Base-by-base conservation (phyloP, 2,113 vertebrate species). In the Hippocampus abdominalis region DNA sequence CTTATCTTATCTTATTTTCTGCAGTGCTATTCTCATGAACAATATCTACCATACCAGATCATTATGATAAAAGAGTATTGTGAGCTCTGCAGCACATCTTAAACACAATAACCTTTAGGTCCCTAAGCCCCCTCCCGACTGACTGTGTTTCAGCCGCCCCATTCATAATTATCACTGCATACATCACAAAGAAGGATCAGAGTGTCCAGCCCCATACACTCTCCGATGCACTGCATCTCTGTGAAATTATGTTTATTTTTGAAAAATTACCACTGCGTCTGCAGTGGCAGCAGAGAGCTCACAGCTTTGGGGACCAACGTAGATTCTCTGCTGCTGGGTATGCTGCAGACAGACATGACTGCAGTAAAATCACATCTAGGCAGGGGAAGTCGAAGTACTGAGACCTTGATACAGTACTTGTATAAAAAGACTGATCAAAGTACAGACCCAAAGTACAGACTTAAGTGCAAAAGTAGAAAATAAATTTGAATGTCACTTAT, bases 221-320 rank as follows among this genome's bases (percentile, higher is more conserved):
- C 23, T 18, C 20, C 18, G 2, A 64, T 25, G 39, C 39, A 4
- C 32, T 23, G 12, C 11, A 16, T 64, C 40, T 46, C 46, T 3
- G 11, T 44, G 63, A 46, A 44, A 64, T 64, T 42, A 9, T 23
- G 23, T 10, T 64, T 23, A 64, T 64, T 27, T 16, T 64, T 23
- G 42, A 64, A 42, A 64, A 64, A 64, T 44, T 27, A 46, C 63
- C 40, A 64, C 42, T 6, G 63, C 18, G 23, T 64, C 42, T 64
- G 63, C 63, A 64, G 63, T 64, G 42, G 57, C 40, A 64, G 63
- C 42, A 46, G n/a, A 25, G 25, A 44, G 42, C 42, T 46, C 40
- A 9, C 13, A 48, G 42, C 63, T 48, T 23, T 46, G 42, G 63
- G 63, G 63, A 64, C 3, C 39, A 27, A 8, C 21, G 15, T 15